These are phyloP conservation scores for Phyllopteryx taeniolatus DNA, from an alignment of 2,113 vertebrate species.

Conservation along the genomic window DNA sequence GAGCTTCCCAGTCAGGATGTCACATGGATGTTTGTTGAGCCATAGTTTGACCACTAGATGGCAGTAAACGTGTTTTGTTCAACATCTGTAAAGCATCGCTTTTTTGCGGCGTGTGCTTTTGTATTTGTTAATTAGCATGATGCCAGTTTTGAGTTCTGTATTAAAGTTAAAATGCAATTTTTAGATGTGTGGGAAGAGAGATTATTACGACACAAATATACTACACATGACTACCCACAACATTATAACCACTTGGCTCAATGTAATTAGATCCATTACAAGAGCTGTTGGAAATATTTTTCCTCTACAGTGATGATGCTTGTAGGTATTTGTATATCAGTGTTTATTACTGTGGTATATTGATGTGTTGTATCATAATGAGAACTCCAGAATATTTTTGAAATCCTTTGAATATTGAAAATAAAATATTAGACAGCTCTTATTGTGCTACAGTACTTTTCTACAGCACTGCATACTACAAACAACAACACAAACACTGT, in stretches of 20 bases:
- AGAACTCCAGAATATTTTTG: too few relatives aligned
- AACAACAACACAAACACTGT: too few relatives aligned
- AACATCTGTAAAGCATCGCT: not conserved
- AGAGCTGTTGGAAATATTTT: not conserved
- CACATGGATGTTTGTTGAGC: slow-evolving; percentile 5
- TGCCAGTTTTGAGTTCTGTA: not conserved
- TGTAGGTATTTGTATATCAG: too few relatives aligned
- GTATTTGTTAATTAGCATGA: not conserved
- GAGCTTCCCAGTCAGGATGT: slow-evolving; percentile 15
- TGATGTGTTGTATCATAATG: too few relatives aligned
- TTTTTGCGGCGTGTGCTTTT: not conserved
- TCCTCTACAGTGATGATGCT: not conserved
- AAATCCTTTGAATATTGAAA: too few relatives aligned
- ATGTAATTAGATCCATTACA: not conserved
- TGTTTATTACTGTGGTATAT: too few relatives aligned
- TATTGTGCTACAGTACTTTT: too few relatives aligned
- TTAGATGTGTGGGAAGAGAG: not conserved
- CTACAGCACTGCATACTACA: too few relatives aligned
- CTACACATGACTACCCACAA: not conserved
- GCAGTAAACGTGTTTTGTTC: slow-evolving; percentile 53
- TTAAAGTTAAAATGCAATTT: not conserved
- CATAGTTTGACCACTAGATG: slow-evolving; percentile 54
- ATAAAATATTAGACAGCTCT: too few relatives aligned
- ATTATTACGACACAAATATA: not conserved
- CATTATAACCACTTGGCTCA: not conserved